A percentile compares a stretch with the other conserved stretches of the same genome.
These are phyloP conservation scores for Bos taurus DNA, from an alignment of 2,113 vertebrate species.

Conservation along the genomic window DNA sequence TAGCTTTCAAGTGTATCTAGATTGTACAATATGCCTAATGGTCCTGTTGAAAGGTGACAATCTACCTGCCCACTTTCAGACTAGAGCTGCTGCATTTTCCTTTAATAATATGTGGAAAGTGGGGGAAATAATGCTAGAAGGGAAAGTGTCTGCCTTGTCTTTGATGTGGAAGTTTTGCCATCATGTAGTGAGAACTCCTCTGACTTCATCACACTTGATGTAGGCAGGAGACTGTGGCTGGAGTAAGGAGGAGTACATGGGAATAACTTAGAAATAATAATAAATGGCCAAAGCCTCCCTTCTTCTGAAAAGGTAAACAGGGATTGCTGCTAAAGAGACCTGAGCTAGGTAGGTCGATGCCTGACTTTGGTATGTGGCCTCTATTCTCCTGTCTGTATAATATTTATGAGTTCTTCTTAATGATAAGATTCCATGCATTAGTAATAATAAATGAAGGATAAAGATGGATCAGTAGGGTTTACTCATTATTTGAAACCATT, in stretches of 20 bases:
- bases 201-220: neutral
- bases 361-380: neutral
- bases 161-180: neutral
- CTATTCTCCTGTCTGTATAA: neutral
- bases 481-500: neutral
- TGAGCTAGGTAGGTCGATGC: neutral
- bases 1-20: neutral
- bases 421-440: neutral
- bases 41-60: neutral
- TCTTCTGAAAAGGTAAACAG: neutral
- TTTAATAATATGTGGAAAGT: neutral
- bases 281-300: neutral
- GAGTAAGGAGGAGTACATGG: neutral
- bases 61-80: neutral
- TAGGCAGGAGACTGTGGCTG: neutral
- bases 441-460: neutral
- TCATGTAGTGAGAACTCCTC: neutral
- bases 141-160: neutral
- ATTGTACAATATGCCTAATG: neutral
- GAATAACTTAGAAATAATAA: neutral
- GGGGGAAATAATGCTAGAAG: neutral
- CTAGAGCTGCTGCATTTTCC: neutral
- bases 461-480: neutral
- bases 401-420: neutral
- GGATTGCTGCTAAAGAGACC: neutral